Conservation (phyloP, 2,888 invertebrate genomes). For the Antitype chi region DNA sequence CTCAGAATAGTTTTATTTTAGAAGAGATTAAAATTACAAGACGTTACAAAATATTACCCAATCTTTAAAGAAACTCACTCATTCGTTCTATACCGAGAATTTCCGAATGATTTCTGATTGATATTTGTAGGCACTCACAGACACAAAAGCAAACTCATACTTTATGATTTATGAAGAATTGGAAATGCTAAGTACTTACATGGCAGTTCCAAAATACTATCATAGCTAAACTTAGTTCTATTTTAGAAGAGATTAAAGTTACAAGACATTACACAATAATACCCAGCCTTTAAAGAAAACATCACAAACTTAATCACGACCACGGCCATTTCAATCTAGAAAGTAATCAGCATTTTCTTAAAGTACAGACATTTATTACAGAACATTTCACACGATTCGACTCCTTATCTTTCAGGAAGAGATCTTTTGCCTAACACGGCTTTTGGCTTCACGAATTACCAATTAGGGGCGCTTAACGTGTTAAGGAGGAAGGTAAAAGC, state of each 20-base stretch:
- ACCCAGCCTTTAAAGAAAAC: background rate
- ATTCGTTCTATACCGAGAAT: background rate
- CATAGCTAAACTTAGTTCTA: background rate
- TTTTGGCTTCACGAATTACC: constrained; percentile 48
- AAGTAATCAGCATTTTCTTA: constrained; percentile 46
- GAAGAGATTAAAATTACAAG: too few species aligned
- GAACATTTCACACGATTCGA: constrained; percentile 43
- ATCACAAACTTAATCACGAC: constrained; percentile 25
- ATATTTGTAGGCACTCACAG: background rate
- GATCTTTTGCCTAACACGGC: constrained; percentile 48
- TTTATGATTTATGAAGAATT: background rate
- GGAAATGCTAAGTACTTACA: too few species aligned
- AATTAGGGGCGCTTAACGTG: constrained; percentile 47
- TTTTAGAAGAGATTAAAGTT: background rate
- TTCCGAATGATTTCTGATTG: background rate
- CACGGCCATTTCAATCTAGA: constrained; percentile 33
- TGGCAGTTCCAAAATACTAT: background rate
- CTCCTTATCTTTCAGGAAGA: constrained; percentile 32
- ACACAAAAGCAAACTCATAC: background rate
- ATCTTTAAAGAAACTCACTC: too few species aligned
- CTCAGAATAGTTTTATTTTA: too few species aligned
- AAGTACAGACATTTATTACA: constrained; percentile 41
- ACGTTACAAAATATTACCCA: too few species aligned
- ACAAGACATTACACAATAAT: background rate
- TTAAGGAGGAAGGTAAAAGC: constrained; percentile 38